Base-by-base conservation (phyloP, 1,140 invertebrate genomes). In the Atta colombica region DNA sequence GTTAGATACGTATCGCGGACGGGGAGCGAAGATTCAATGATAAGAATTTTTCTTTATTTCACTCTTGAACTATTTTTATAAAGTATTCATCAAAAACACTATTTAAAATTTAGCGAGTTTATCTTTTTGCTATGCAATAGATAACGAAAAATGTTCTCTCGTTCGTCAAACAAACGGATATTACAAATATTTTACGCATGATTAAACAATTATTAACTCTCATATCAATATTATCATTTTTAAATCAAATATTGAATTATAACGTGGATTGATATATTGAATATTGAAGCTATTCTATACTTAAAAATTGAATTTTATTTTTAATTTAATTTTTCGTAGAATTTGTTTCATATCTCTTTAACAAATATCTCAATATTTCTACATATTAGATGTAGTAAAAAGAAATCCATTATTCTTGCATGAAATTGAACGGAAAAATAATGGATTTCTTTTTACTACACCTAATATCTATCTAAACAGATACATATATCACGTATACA, bases 271-370 rank as follows among this genome's bases (percentile, higher is more conserved):
- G 21, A 21, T 45, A 68, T 66, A 10, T 63, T 63, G 16, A 14
- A 60, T 25, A 35, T 69, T 25, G 0, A 25, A 25, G 6, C 21
- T 68, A 45, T 45, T 68, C 10, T 14, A 45, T 45, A 39, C 39
- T 68, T 5, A 21, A 68, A 68, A 68, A 68, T 45, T 68, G 18
- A 68, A 21, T 45, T 68, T 68, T 25, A 53, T 31, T 18, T 51
- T 72, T 51, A 60, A 39, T 60, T 39, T 25, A 25, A 77, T 58
- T 35, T 75, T 28, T 58, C 18, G 18, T 16, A 74, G 25, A 55
- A 74, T 58, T 28, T 8, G 1, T 66, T 68, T 68, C 1, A 31
- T 68, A 39, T 21, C 1, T 68, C 4, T 21, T 66, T 39, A 5
- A 49, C 16, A 69, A 69, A 8, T 69, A 69, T 7, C 0, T 16